Percentiles rank a stretch among this genome's conserved stretches.
phyloP scores from a whole-genome alignment of 30 jellyfish, hydroid and myxozoan species.

The Sanderia malayensis region DNA sequence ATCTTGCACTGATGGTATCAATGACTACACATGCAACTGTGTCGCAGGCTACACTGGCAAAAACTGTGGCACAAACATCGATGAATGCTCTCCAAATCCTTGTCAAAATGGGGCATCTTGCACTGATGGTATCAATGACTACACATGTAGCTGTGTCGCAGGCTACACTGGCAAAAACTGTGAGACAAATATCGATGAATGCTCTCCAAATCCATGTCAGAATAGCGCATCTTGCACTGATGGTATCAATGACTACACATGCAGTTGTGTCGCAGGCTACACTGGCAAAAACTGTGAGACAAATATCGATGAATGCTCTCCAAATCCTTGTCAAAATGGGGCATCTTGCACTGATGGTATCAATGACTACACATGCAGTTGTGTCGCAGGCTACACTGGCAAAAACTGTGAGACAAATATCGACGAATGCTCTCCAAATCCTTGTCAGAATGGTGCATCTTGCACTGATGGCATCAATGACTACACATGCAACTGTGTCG shows the following conservation, averaged over 20 bases:
- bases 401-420: slow-evolving; percentile 31
- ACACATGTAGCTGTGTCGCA: slow-evolving; percentile 43
- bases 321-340: slow-evolving; percentile 48
- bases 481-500: slow-evolving; percentile 40
- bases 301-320: slow-evolving; percentile 43
- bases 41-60: slow-evolving; percentile 42
- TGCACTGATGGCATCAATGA: slow-evolving; percentile 52
- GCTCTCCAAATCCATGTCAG: slow-evolving; percentile 49
- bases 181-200: slow-evolving; percentile 42
- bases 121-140: slow-evolving; percentile 44
- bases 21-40: slow-evolving; percentile 55
- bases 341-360: slow-evolving; percentile 54
- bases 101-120: slow-evolving; percentile 59
- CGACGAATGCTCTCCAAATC: slow-evolving; percentile 54
- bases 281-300: slow-evolving; percentile 38
- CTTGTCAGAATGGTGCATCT: slow-evolving; percentile 55
- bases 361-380: slow-evolving; percentile 45
- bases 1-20: slow-evolving; percentile 36
- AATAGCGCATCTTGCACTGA: slow-evolving; percentile 50
- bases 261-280: slow-evolving; percentile 46
- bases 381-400: slow-evolving; percentile 58
- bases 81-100: slow-evolving; percentile 54
- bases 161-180: slow-evolving; percentile 57
- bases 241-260: slow-evolving; percentile 50
- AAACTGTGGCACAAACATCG: slow-evolving; percentile 40